Conservation (phyloP, 2,888 invertebrate species). For the Pachycephus smyrnensis region DNA sequence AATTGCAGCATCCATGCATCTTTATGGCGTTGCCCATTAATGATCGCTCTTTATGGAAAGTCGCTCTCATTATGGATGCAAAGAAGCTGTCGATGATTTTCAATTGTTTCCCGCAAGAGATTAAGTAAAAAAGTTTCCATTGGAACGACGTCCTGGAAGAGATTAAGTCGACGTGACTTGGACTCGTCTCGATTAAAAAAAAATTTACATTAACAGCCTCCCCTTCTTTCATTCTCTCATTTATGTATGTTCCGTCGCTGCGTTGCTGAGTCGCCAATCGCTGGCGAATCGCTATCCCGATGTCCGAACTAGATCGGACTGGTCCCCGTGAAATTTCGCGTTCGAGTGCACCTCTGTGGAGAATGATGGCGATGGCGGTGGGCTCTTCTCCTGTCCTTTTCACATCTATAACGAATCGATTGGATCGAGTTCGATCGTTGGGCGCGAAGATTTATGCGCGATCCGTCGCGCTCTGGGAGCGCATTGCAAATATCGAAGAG, state of each 20-base stretch:
- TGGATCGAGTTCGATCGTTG: slow-evolving; percentile 50
- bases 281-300: background rate
- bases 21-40: slow-evolving; percentile 31
- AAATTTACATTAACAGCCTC: background rate
- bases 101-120: slow-evolving; percentile 39
- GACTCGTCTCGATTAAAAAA: background rate
- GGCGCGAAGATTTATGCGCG: slow-evolving; percentile 52
- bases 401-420: slow-evolving; percentile 58
- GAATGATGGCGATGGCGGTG: background rate
- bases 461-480: slow-evolving; percentile 36
- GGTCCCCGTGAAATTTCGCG: background rate
- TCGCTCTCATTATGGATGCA: slow-evolving; percentile 46
- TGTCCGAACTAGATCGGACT: background rate
- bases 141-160: background rate
- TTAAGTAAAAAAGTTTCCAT: background rate
- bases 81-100: slow-evolving; percentile 42
- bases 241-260: background rate
- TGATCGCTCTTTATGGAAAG: slow-evolving; percentile 43
- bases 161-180: background rate
- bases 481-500: slow-evolving; percentile 31
- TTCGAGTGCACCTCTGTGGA: background rate
- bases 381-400: background rate
- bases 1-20: background rate
- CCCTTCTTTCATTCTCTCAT: background rate
- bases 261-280: background rate